Percentiles rank a stretch among this genome's conserved stretches.
These are phyloP conservation scores for Isoperla grammatica DNA, from an alignment of 2,888 invertebrate species.

Conservation along the genomic window DNA sequence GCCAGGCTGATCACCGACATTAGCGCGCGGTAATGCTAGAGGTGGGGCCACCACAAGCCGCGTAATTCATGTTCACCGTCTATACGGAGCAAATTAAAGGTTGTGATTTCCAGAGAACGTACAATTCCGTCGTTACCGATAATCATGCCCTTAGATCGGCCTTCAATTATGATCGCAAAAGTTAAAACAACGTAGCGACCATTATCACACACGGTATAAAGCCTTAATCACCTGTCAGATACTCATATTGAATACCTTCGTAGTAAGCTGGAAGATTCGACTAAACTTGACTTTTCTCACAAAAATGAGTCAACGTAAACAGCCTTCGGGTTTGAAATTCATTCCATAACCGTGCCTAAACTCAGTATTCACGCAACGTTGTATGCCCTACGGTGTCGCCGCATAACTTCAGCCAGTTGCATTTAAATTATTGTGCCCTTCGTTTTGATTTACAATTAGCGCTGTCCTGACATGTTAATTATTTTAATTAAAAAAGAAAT, in stretches of 20 bases:
- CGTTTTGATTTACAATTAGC: too few relatives aligned
- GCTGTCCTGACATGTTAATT: too few relatives aligned
- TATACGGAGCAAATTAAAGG: constrained; percentile 26
- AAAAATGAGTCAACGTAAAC: too few relatives aligned
- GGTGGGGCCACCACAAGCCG: constrained; percentile 17
- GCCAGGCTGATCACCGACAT: constrained; percentile 20
- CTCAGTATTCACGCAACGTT: too few relatives aligned
- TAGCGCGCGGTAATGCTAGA: constrained; percentile 16
- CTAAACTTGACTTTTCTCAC: too few relatives aligned
- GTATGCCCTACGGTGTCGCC: too few relatives aligned
- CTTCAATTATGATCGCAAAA: constrained; percentile 19
- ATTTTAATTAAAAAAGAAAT: too few relatives aligned
- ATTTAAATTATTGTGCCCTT: too few relatives aligned
- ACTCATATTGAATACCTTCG: constrained; percentile 21
- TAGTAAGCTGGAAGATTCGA: neutral
- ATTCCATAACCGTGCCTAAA: too few relatives aligned
- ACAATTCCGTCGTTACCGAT: constrained; percentile 29
- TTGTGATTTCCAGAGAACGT: constrained; percentile 23
- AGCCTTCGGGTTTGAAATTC: too few relatives aligned
- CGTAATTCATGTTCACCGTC: constrained; percentile 11
- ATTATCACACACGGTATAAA: constrained; percentile 15
- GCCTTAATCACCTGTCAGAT: constrained; percentile 19
- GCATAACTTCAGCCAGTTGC: too few relatives aligned
- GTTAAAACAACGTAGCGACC: constrained; percentile 21
- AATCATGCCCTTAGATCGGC: constrained; percentile 22